Conservation (phyloP, 2,797 vertebrate species). For the Trachurus trachurus region DNA sequence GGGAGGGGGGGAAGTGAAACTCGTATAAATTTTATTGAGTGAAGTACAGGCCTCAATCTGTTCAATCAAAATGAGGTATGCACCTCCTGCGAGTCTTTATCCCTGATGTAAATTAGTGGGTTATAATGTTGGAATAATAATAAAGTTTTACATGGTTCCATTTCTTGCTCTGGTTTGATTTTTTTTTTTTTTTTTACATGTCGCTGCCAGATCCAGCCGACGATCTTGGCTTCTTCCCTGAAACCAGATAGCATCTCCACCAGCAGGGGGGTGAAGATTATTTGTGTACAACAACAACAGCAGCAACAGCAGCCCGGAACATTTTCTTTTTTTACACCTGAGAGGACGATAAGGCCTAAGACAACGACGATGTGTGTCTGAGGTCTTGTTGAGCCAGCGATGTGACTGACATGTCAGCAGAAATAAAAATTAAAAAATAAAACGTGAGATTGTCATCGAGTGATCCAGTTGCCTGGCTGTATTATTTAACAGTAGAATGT, state of each 20-base stretch:
- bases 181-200: neutral
- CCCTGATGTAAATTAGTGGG: constrained; percentile 34
- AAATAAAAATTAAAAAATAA: no score
- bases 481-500: no score
- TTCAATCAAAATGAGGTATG: constrained; percentile 21
- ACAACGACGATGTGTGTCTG: neutral
- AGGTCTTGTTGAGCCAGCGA: constrained; percentile 1
- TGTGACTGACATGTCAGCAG: constrained; percentile 6
- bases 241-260: constrained; percentile 63
- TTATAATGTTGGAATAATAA: constrained; percentile 32
- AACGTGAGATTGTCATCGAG: no score
- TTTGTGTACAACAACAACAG: constrained; percentile 42
- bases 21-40: constrained; percentile 32
- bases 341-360: constrained; percentile 62
- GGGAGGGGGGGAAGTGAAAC: neutral
- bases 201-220: constrained; percentile 37
- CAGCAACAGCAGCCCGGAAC: constrained; percentile 10
- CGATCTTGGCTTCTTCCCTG: constrained; percentile 50
- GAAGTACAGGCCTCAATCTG: constrained; percentile 13
- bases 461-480: no score
- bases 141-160: constrained; percentile 32
- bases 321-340: constrained; percentile 59
- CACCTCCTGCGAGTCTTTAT: constrained; percentile 30
- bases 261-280: constrained; percentile 53
- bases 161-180: neutral